A percentile compares a stretch with the other conserved stretches of the same genome.
These are phyloP conservation scores for Aphrophora alni DNA, from an alignment of 2,888 invertebrate species.

Conservation along the genomic window DNA sequence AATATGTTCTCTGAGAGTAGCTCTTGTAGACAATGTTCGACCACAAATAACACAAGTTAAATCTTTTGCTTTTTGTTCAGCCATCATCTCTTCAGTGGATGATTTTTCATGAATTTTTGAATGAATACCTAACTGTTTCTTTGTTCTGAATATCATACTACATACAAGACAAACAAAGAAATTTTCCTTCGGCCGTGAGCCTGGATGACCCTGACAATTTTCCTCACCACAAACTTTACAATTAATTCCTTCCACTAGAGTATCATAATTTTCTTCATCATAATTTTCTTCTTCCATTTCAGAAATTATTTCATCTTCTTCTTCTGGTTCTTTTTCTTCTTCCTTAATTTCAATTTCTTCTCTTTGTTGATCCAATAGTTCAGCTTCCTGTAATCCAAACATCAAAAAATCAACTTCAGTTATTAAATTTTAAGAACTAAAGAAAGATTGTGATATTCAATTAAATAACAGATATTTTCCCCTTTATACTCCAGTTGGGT, in stretches of 20 bases:
- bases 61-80: constrained; percentile 31
- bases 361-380: not conserved
- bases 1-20: constrained; percentile 52
- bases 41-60: constrained; percentile 52
- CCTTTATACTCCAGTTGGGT: not conserved
- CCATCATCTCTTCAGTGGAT: constrained; percentile 13
- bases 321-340: not conserved
- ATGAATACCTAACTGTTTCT: constrained; percentile 40
- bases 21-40: constrained; percentile 49
- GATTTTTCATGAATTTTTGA: constrained; percentile 28
- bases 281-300: not conserved
- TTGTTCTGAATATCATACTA: constrained; percentile 38
- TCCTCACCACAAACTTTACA: constrained; percentile 37
- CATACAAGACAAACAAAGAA: constrained; percentile 40
- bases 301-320: not conserved
- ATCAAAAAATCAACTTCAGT: not conserved
- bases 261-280: constrained; percentile 12
- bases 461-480: not conserved
- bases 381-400: not conserved
- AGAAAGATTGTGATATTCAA: too few species aligned
- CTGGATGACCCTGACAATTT: constrained; percentile 39
- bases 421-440: too few species aligned
- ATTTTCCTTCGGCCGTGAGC: not conserved
- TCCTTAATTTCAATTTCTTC: not conserved
- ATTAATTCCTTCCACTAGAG: not conserved